A percentile compares a stretch with the other conserved stretches of the same genome.
phyloP scores from a whole-genome alignment of 2,113 vertebrate genomes.

The Athene cunicularia region DNA sequence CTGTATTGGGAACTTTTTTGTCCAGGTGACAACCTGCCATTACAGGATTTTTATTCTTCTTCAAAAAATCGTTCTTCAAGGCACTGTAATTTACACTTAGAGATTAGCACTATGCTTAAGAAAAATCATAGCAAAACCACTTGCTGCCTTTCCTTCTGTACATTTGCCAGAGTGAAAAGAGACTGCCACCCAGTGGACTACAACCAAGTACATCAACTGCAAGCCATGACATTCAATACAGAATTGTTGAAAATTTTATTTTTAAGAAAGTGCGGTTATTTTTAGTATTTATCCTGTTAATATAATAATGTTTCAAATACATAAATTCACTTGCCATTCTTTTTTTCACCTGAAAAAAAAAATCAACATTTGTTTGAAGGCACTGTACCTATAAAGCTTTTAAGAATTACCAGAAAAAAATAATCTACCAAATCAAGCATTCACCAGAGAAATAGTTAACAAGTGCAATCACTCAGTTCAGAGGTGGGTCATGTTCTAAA shows the following conservation, averaged over 20 bases:
- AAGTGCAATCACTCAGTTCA: conserved; percentile 9
- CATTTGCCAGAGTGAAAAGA: neutral
- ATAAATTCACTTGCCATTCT: neutral
- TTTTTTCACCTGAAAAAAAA: neutral
- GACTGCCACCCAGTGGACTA: conserved; percentile 61
- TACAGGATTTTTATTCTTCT: neutral
- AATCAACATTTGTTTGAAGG: conserved; percentile 62
- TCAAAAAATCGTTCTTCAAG: neutral
- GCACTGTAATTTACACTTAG: neutral
- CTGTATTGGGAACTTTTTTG: neutral
- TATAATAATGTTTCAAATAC: neutral
- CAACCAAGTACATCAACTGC: neutral
- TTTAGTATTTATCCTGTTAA: neutral
- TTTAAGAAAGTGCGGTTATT: conserved; percentile 18
- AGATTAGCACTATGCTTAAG: neutral
- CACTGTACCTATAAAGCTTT: conserved; percentile 65
- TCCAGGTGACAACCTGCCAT: neutral
- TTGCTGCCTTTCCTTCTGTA: neutral
- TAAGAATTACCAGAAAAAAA: conserved; percentile 39
- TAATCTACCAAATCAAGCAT: conserved; percentile 25
- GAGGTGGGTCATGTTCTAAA: conserved; percentile 18
- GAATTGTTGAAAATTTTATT: conserved; percentile 49
- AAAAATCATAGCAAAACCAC: neutral
- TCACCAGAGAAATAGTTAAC: neutral
- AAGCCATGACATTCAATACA: neutral